Base-by-base conservation (phyloP, 64 coral and sea anemone genomes). In the Dendronephthya gigantea region DNA sequence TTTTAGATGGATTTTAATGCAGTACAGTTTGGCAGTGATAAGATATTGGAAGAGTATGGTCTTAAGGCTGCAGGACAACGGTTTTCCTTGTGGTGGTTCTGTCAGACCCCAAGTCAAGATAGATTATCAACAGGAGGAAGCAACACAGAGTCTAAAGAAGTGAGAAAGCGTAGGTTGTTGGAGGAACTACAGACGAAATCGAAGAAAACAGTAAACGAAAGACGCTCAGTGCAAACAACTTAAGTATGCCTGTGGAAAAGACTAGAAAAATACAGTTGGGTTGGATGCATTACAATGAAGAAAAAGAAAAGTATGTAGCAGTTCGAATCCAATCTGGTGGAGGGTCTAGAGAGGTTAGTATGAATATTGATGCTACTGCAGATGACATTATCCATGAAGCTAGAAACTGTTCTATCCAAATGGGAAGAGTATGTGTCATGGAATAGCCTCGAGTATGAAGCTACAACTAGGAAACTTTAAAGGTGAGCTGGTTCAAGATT, bases 211-310 rank as follows among this genome's bases (percentile, higher is more conserved):
- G 41, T 45, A 45, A 45, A 45, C 41, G 41, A 45, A 45, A 11
- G 22, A 83, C 11, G 23, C 8, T 4, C 39, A 12, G 30, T 35
- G n/a, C 43, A 39, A 25, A 1, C 37, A 28, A 6, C 17, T 12
- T 70, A 76, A 87, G 43, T 30, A 23, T 6, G 13, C 62, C 59
- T 31, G 49, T 68, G 14, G 68, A 86, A 35, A 65, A 86, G 32
- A 81, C 86, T 14, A 39, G 50, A 35, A 88, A 88, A 50, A 23
- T 88, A 34, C 70, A 88, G 17, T 82, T 82, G 32, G 76, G 87
- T 39, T 88, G 87, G 74, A 88, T 81, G 49, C 70, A 82, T 56
- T 83, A 79, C 72, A 79, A 79, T 39, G 28, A 35, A 48, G 22
- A 17, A 0, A 35, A 56, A 50, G 48, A 39, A 39, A 88, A 83